These are phyloP conservation scores for Archocentrus centrarchus DNA, from an alignment of 2,113 vertebrate species.

Conservation along the genomic window DNA sequence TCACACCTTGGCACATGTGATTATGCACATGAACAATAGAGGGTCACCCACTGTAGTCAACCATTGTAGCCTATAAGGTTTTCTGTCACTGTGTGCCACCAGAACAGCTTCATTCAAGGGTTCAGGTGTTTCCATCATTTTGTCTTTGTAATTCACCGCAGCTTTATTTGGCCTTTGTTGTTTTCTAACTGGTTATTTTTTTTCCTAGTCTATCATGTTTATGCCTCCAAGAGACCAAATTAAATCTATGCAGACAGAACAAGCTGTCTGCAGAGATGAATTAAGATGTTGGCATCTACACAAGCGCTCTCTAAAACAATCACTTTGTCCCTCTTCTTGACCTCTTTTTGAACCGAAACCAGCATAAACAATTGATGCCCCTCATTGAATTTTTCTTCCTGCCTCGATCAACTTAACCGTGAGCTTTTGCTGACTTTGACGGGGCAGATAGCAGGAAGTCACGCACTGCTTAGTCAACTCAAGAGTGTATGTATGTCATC, in stretches of 20 bases:
- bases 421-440: constrained; percentile 57
- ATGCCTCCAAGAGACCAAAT: background rate
- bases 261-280: constrained; percentile 21
- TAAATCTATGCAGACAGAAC: background rate
- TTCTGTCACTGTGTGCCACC: no score
- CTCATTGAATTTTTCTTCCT: constrained; percentile 23
- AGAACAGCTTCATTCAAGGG: background rate
- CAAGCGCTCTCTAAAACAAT: constrained; percentile 14
- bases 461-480: constrained; percentile 53
- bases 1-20: no score
- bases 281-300: constrained; percentile 14
- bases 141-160: background rate
- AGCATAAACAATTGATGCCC: constrained; percentile 24
- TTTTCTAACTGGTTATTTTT: constrained; percentile 1
- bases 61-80: background rate
- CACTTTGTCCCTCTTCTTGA: constrained; percentile 17
- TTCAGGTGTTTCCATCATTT: background rate
- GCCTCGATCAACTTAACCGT: constrained; percentile 15
- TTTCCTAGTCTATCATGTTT: background rate
- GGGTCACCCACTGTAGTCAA: no score
- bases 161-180: background rate
- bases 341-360: constrained; percentile 35
- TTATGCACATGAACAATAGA: no score
- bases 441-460: constrained; percentile 34
- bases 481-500: background rate